Conservation (phyloP, 2,113 vertebrate genomes). For the Sterna hirundo region DNA sequence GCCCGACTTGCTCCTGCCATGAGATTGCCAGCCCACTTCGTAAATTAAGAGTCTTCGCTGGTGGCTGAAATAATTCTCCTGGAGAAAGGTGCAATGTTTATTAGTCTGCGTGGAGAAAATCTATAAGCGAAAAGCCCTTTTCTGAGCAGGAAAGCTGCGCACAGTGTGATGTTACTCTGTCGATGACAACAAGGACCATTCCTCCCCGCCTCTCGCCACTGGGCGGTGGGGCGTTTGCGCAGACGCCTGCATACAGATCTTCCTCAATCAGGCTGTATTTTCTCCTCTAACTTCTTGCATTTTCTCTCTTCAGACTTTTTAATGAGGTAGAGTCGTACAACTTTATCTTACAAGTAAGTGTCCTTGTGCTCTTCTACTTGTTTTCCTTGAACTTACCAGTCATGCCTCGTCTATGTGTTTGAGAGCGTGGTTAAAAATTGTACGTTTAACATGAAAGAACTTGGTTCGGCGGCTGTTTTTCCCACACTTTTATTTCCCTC, state of each 20-base stretch:
- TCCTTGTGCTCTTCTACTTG: neutral
- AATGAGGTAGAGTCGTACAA: neutral
- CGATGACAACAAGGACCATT: neutral
- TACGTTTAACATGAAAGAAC: neutral
- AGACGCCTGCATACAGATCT: accelerated
- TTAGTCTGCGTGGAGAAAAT: neutral
- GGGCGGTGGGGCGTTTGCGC: neutral
- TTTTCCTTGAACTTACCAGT: neutral
- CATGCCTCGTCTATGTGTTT: neutral
- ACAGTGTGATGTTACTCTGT: no score
- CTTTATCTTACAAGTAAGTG: neutral
- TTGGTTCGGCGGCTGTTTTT: accelerated
- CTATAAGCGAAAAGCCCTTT: neutral
- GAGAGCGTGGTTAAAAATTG: neutral
- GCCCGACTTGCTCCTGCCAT: neutral
- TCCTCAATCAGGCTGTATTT: neutral
- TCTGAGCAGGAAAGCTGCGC: accelerated
- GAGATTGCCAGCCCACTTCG: accelerated
- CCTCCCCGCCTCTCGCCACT: no score
- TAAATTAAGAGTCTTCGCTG: neutral
- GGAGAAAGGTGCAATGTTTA: neutral
- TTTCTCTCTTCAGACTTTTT: neutral
- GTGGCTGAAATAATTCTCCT: neutral
- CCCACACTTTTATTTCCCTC: neutral
- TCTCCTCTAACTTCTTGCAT: neutral